Evolutionary conservation across 2,888 invertebrate genomes (phyloP).

Genomic region (Melinaea menophilus): DNA sequence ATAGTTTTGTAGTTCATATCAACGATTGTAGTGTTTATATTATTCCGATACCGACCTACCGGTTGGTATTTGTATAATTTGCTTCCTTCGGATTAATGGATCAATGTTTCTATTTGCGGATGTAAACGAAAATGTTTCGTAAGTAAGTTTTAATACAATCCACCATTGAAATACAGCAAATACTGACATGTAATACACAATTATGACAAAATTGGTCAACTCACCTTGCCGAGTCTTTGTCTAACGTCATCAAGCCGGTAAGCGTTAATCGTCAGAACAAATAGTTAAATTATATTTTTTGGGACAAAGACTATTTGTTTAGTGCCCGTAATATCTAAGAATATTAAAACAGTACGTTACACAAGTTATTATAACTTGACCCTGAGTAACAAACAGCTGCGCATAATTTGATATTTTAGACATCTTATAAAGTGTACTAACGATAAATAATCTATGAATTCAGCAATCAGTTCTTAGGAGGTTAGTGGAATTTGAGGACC

Average conservation of each 20-base stretch:
- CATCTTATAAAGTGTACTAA: constrained; percentile 16
- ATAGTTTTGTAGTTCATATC: no score
- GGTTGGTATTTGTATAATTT: constrained; percentile 23
- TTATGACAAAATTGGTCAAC: constrained; percentile 45
- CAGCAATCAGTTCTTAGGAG: constrained; percentile 4
- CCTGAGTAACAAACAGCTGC: constrained; percentile 31
- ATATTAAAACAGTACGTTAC: constrained; percentile 29
- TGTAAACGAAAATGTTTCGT: constrained; percentile 13
- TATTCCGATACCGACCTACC: constrained; percentile 15
- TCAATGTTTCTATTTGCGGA: constrained; percentile 14
- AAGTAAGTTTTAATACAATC: constrained; percentile 11
- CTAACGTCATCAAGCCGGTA: constrained; percentile 53
- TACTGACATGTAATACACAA: constrained; percentile 34
- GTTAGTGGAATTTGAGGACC: constrained; percentile 9
- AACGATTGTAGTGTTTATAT: neutral
- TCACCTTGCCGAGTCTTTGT: constrained; percentile 54
- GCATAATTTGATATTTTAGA: constrained; percentile 22
- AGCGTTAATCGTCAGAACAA: constrained; percentile 57
- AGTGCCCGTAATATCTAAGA: constrained; percentile 15
- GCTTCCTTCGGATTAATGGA: constrained; percentile 19
- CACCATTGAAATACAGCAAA: constrained; percentile 10
- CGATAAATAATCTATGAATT: neutral
- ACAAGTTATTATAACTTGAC: constrained; percentile 31
- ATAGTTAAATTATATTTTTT: constrained; percentile 44
- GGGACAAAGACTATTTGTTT: constrained; percentile 7